Evolutionary conservation across 2,113 vertebrate species (phyloP).

Genomic region (Terrapene triunguis): DNA sequence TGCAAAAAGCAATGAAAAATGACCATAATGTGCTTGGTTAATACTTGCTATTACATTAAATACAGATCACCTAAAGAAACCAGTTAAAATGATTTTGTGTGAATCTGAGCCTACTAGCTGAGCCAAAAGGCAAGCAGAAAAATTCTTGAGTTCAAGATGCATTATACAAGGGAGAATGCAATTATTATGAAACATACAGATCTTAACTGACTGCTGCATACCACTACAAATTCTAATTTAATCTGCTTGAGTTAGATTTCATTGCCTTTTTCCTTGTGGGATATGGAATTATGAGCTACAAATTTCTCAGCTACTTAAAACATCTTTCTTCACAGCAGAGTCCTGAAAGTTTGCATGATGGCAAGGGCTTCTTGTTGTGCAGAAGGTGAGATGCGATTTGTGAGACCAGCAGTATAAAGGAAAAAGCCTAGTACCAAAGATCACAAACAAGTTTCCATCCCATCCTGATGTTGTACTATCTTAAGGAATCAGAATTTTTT

Average conservation of each 20-base stretch:
- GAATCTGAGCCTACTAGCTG: neutral
- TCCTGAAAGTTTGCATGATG: neutral
- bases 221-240: neutral
- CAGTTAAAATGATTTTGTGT: fast-evolving
- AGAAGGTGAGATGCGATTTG: neutral
- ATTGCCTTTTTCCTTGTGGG: neutral
- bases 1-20: conserved; percentile 12
- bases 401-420: neutral
- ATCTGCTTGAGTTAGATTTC: neutral
- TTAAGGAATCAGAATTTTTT: neutral
- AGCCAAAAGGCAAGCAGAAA: neutral
- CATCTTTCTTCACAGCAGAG: neutral
- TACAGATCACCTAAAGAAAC: neutral
- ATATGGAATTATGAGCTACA: neutral
- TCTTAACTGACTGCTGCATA: neutral
- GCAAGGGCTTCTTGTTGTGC: neutral
- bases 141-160: neutral
- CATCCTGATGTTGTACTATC: neutral
- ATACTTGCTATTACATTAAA: neutral
- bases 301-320: neutral
- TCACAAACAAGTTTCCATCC: neutral
- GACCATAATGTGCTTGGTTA: neutral
- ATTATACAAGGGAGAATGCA: neutral
- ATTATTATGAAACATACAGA: neutral
- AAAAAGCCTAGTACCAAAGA: neutral